Evolutionary conservation across 1,140 invertebrate genomes (phyloP).

Genomic region (Pomacea maculata): DNA sequence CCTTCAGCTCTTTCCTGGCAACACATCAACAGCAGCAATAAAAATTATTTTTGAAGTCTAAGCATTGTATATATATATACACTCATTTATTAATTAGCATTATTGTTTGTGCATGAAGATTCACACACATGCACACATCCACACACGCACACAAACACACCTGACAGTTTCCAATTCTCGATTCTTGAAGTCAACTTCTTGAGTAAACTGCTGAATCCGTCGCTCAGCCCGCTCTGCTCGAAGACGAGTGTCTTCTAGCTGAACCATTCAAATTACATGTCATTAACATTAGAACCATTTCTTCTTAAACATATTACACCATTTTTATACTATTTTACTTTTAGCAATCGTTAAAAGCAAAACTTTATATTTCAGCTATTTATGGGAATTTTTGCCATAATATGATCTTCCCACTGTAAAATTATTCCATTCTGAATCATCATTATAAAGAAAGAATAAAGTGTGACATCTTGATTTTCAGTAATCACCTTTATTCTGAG

Average conservation of each 20-base stretch:
- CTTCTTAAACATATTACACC: too few species aligned
- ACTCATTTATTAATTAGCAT: background rate
- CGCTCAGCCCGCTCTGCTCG: slow-evolving; percentile 45
- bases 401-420: too few species aligned
- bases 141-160: slow-evolving; percentile 29
- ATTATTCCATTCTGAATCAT: too few species aligned
- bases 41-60: too few species aligned
- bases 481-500: too few species aligned
- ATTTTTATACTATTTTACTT: too few species aligned
- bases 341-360: too few species aligned
- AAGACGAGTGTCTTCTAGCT: slow-evolving; percentile 49
- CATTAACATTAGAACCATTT: too few species aligned
- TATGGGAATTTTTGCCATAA: too few species aligned
- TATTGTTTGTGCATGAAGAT: background rate
- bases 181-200: slow-evolving; percentile 57
- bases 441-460: too few species aligned
- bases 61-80: background rate
- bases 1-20: slow-evolving; percentile 53
- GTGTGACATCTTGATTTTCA: too few species aligned
- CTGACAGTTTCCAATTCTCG: slow-evolving; percentile 56
- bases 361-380: too few species aligned
- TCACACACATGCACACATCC: background rate
- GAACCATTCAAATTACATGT: background rate
- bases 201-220: slow-evolving; percentile 40
- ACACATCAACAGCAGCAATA: background rate